Conservation (phyloP, 2,888 invertebrate genomes). For the Podotricha telesiphe region DNA sequence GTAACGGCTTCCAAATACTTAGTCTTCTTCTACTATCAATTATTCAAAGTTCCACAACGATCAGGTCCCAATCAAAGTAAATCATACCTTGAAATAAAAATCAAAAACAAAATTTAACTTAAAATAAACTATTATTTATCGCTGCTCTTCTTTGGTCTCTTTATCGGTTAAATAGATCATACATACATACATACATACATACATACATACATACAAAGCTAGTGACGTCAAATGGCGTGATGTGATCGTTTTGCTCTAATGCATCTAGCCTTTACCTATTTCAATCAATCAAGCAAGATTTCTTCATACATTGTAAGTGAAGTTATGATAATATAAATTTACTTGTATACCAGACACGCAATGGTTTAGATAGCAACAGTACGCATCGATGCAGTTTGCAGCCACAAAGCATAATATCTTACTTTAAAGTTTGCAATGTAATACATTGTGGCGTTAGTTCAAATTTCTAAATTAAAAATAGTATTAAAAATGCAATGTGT, state of each 20-base stretch:
- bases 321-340: not conserved
- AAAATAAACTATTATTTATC: too few relatives aligned
- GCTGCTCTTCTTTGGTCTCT: not conserved
- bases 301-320: not conserved
- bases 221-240: constrained; percentile 40
- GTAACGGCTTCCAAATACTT: too few relatives aligned
- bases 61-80: too few relatives aligned
- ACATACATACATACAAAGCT: constrained; percentile 22
- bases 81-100: too few relatives aligned
- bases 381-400: constrained; percentile 3
- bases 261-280: constrained; percentile 21
- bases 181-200: constrained; percentile 20
- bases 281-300: constrained; percentile 7
- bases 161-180: not conserved
- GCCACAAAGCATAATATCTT: not conserved
- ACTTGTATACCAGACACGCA: not conserved
- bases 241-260: constrained; percentile 27
- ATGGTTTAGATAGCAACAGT: constrained; percentile 2
- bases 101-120: too few relatives aligned
- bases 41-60: too few relatives aligned
- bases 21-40: too few relatives aligned
- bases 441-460: not conserved
- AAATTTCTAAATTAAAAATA: not conserved
- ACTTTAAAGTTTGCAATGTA: not conserved
- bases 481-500: not conserved